Evolutionary conservation across 2,797 vertebrate species (phyloP), one percentile per base, ranked within the genome.

Genomic region (Siniperca obscura): DNA sequence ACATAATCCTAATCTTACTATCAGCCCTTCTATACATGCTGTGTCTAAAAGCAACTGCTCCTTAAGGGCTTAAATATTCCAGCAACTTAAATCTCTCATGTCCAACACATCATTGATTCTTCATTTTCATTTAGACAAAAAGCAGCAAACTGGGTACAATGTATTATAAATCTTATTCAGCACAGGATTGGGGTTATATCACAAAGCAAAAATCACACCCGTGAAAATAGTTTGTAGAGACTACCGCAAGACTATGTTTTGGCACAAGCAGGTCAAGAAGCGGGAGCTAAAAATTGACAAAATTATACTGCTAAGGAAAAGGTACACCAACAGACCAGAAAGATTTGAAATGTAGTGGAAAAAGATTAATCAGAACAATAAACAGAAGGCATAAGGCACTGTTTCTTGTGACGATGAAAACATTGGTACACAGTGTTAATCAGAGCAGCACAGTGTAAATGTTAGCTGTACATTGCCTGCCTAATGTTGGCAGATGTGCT

Each of bases 91-190:
- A 71, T 22, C 14, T 44, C 68, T 61, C 5, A 25, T 25, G 5
- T 70, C 11, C 7, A 78, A 69, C 30, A 89, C 25, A 76, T 56
- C 44, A 68, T 12, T 25, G 65, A 80, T 78, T 86, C 74, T 91
- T 91, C 68, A 92, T 91, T 81, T 87, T 78, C 42, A 72, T 76
- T 78, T 34, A 50, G 25, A 71, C 50, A 86, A 84, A 86, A 74
- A 89, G 71, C 75, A 80, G 59, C 67, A 78, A 89, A 76, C 10
- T 65, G 2, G 9, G 5, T 61, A 27, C 69, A 82, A 62, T 52
- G 38, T 68, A 70, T 59, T 21, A 16, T 40, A 50, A 80, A 70
- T 5, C 60, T 50, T 72, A 79, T 77, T 81, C 27, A 22, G 16
- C 60, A 71, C 2, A 38, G 11, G 5, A 5, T n/a, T 44, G 10